Evolutionary conservation across 2,113 vertebrate species (phyloP).

Genomic region (Pycnonotus jocosus): DNA sequence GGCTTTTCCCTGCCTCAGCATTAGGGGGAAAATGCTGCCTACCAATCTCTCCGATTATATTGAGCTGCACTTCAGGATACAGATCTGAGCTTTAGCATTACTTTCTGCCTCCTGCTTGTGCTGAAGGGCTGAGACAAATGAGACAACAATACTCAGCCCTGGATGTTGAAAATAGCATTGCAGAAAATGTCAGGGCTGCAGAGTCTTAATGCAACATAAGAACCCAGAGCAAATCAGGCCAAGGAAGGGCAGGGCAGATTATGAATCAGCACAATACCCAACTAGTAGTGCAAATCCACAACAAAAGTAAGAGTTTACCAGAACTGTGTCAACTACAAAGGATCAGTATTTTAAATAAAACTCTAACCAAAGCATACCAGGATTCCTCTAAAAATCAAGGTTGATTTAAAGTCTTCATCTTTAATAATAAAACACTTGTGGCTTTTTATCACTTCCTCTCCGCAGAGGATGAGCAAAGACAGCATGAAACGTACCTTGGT

Average conservation of each 20-base stretch:
- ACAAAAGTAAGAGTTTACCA: background rate
- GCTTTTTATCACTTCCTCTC: background rate
- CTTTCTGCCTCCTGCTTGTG: background rate
- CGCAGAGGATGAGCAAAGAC: background rate
- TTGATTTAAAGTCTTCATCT: too few species aligned
- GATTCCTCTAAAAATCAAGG: background rate
- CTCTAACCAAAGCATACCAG: background rate
- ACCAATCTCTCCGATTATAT: background rate
- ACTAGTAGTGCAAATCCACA: background rate
- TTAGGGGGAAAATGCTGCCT: background rate
- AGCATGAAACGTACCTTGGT: fast-evolving
- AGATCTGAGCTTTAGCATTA: background rate
- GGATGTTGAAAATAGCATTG: background rate
- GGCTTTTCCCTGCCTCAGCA: background rate
- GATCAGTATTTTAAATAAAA: background rate
- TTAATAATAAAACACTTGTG: background rate
- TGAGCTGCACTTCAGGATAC: background rate
- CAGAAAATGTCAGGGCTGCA: background rate
- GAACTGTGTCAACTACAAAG: background rate
- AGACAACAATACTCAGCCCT: background rate
- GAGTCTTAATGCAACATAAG: background rate
- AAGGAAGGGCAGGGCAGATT: background rate
- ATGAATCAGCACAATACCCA: background rate
- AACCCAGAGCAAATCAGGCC: background rate
- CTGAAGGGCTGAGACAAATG: background rate